Evolutionary conservation across 1,140 invertebrate species (phyloP), one percentile per base, ranked within the genome.

Genomic region (Asbolus verrucosus): DNA sequence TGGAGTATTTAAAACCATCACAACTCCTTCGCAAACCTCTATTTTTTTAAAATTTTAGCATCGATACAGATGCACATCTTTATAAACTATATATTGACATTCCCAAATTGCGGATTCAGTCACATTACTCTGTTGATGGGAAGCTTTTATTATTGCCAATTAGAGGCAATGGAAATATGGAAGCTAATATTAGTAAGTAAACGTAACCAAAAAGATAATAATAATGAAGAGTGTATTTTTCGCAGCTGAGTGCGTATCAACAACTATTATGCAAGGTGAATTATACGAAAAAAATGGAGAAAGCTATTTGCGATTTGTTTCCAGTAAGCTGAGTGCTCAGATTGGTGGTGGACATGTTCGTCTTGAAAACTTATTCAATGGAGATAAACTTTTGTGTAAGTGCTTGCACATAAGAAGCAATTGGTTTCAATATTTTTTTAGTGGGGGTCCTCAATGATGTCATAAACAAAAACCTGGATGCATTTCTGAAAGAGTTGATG

Each of bases 341-440:
- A 82, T 91, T 5, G 85, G 84, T 16, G 84, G 86, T 19, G 89
- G 89, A 30, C 77, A 73, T 0, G 73, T 90, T 6, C 76, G 79
- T n/a, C 75, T 91, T 0, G 84, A 88, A 0, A 90, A 91, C 79
- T 79, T 90, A 1, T 90, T 90, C 43, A 84, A 84, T 13, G 88
- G 87, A 6, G 88, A 90, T 61, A 84, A 84, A 72, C 75, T 82
- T 3, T 72, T 87, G 43, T 83, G 81, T 83, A 75, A 77, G 78
- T 76, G 60, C 27, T 30, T 24, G 9, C 5, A 50, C 1, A n/a
- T 50, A 9, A 24, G 11, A 0, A n/a, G 15, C 4, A 1, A 27
- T 54, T 36, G 33, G n/a, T n/a, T 54, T 50, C 9, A 50, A 21
- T 50, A n/a, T 19, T 30, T 65, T 72, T 66, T 38, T 69, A 82